Evolutionary conservation across 2,888 invertebrate species (phyloP), one percentile per base, ranked within the genome.

Genomic region (Gymnoscelis rufifasciata): DNA sequence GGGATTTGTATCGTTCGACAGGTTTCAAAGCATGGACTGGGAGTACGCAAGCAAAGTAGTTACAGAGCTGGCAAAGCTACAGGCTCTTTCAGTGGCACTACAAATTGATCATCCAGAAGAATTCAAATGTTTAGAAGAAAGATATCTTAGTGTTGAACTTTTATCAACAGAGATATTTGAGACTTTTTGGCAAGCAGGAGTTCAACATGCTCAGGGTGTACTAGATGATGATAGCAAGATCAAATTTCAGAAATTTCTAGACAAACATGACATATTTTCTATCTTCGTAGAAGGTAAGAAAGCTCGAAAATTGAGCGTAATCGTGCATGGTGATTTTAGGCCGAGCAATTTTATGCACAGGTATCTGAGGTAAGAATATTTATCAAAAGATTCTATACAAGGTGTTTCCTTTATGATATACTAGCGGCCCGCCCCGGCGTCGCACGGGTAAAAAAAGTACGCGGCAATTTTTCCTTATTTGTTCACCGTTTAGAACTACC

Each of bases 81-180:
- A 81, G 43, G 74, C 78, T 0, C 53, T 76, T 1, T 74, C 77
- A 0, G 62, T 75, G 12, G 75, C 73, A 0, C 62, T 65, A 40
- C 55, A 52, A n/a, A 59, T 62, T 23, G 62, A 68, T 27, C 11
- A 66, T 10, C 74, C 71, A 2, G 60, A 68, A 31, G 54, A 59
- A 10, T 77, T 64, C 24, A 35, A 52, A 3, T 38, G 39, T 4
- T 7, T 47, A 0, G 8, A 39, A 1, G 12, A 10, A 2, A 10
- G 40, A 11, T 29, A 30, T 7, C 29, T 50, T 12, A 10, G 13
- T 0, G 39, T 24, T 2, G 44, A 14, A n/a, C 33, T 43, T 13
- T 27, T 23, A 3, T 29, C 42, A 12, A 11, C 8, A 19, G 19
- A 19, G 8, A 24, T 38, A 3, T 6, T 42, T 10, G 12, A 38